Conservation (phyloP, 2,797 vertebrate genomes). For the Anguilla anguilla region DNA sequence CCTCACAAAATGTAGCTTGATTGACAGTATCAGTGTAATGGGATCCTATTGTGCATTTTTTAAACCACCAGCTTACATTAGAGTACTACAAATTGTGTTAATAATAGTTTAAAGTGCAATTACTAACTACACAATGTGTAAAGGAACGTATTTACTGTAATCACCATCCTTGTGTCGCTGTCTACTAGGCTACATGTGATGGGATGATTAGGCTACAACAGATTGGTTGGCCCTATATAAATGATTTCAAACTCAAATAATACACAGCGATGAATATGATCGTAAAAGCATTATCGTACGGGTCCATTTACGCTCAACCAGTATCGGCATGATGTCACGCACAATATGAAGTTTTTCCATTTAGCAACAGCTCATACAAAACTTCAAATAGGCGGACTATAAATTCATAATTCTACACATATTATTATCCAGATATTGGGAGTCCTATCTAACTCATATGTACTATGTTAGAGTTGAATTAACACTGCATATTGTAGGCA, state of each 20-base stretch:
- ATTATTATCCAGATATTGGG: neutral
- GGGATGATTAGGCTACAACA: no score
- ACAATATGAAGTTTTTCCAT: neutral
- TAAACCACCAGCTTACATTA: neutral
- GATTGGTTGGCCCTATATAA: no score
- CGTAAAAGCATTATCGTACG: neutral
- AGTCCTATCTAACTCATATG: neutral
- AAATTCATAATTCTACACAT: neutral
- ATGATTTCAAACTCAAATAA: neutral
- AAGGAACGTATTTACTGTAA: neutral
- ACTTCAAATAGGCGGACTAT: neutral
- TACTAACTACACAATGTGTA: neutral
- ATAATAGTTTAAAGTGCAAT: neutral
- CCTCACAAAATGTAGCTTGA: neutral
- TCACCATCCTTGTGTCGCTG: neutral
- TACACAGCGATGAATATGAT: neutral
- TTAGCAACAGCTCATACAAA: neutral
- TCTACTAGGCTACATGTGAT: neutral
- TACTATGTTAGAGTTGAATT: neutral
- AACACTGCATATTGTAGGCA: neutral
- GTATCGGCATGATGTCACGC: neutral
- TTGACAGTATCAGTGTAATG: neutral
- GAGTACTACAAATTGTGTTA: neutral
- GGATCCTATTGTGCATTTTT: neutral
- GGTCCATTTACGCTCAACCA: neutral